These are phyloP conservation scores for Epizoanthus fatuus DNA, from an alignment of 92 coral and sea anemone species.

Conservation along the genomic window DNA sequence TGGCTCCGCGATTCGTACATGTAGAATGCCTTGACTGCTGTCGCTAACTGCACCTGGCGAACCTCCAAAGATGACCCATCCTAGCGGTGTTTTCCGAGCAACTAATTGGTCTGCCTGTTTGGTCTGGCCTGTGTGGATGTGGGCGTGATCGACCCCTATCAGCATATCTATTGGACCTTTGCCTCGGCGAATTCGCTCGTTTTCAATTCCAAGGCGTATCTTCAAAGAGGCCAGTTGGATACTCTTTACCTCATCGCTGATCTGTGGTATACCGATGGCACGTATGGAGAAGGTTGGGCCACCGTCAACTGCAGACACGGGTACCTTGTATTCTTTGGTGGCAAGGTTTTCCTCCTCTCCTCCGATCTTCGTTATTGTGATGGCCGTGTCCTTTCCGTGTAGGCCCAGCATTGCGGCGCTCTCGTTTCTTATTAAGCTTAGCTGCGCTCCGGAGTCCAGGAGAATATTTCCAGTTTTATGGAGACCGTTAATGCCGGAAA, in stretches of 20 bases:
- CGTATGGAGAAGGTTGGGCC: conserved; percentile 33
- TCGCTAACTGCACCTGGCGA: conserved; percentile 30
- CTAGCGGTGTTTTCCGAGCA: conserved; percentile 68
- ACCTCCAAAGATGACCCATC: conserved; percentile 77
- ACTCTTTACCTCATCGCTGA: conserved; percentile 64
- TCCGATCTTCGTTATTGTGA: conserved; percentile 31
- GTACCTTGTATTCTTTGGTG: conserved; percentile 64
- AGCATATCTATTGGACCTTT: conserved; percentile 60
- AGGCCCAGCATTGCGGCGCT: conserved; percentile 53
- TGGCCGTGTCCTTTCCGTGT: conserved; percentile 39
- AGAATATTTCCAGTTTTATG: conserved; percentile 39
- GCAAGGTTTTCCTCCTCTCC: conserved; percentile 52
- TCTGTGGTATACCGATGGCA: conserved; percentile 63
- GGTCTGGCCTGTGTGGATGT: conserved; percentile 67
- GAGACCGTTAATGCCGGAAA: conserved; percentile 34
- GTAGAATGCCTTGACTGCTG: conserved; percentile 15
- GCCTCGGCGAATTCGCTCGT: conserved; percentile 48
- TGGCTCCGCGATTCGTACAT: conserved; percentile 34
- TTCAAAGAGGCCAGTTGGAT: conserved; percentile 19
- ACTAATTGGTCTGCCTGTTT: conserved; percentile 56
- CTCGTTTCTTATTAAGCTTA: conserved; percentile 65
- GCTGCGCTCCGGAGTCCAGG: conserved; percentile 60
- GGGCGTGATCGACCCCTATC: conserved; percentile 70
- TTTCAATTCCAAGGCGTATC: conserved; percentile 47
- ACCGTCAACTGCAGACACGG: conserved; percentile 46